Evolutionary conservation across 2,888 invertebrate genomes (phyloP), one percentile per base, ranked within the genome.

Genomic region (Gryllus longicercus): DNA sequence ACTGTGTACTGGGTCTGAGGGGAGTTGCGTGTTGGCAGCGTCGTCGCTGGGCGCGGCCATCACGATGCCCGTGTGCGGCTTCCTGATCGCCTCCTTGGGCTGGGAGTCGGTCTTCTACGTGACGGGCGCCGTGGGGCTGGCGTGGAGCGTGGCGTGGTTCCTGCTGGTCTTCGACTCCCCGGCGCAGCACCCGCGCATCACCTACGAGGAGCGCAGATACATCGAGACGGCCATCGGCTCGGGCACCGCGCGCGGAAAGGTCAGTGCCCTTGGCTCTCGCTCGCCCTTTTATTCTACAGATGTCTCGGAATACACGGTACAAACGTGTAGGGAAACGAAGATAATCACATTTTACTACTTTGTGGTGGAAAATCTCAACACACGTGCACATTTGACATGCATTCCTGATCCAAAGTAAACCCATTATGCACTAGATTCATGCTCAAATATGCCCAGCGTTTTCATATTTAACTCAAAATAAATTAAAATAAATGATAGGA

Each of bases 31-130:
- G 14, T 63, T 63, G 16, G 14, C 87, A 95, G 95, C 97, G 12
- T 95, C 96, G 38, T 95, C 96, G 11, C 89, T 98, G 84, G 98
- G 98, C 23, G 97, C 96, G 50, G 96, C 97, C 11, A 88, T 96
- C 76, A 95, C 96, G 0, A 93, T 96, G 92, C 96, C 96, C 0
- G 90, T 96, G 82, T 94, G 95, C 84, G 96, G 96, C 21, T 92
- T 92, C 85, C 91, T 97, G 80, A 95, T 95, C 83, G 92, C 92
- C 11, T 90, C 92, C 81, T 89, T 93, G 80, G 96, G 96, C 16
- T 97, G 97, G 97, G 93, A 94, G 83, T 95, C 95, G 0, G 94
- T 96, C 23, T 97, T 97, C 89, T 97, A 97, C 87, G 91, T 95
- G 82, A 95, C 95, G 80, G 94, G 93, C 88, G 90, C 90, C 76